phyloP scores from a whole-genome alignment of 2,113 vertebrate species.

The Microtus montanus region DNA sequence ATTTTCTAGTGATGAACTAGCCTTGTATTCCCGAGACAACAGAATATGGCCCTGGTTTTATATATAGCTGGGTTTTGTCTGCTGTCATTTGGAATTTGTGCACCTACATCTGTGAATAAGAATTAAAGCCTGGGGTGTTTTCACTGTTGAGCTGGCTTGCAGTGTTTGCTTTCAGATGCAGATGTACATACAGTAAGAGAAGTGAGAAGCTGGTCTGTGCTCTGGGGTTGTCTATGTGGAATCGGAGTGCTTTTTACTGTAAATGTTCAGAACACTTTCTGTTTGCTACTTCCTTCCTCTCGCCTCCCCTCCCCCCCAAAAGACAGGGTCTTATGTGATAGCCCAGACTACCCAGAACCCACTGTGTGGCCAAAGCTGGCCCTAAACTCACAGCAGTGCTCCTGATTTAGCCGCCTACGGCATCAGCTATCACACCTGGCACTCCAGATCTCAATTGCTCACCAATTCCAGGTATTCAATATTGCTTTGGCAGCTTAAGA shows the following conservation, averaged over 20 bases:
- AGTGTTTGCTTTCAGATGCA: neutral
- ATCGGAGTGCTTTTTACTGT: neutral
- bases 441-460: neutral
- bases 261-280: neutral
- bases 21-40: neutral
- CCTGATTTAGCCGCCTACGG: neutral
- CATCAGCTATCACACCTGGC: neutral
- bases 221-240: neutral
- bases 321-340: neutral
- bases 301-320: rapidly evolving
- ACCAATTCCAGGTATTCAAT: neutral
- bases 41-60: neutral
- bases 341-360: neutral
- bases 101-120: neutral
- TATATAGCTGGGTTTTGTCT: neutral
- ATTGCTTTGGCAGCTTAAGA: neutral
- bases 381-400: neutral
- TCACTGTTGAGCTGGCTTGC: neutral
- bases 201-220: neutral
- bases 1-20: neutral
- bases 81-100: too few species aligned
- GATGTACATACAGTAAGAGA: neutral
- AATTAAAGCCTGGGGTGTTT: neutral
- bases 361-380: neutral
- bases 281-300: too few species aligned